Conservation (phyloP, 2,113 vertebrate species). For the Strix uralensis region DNA sequence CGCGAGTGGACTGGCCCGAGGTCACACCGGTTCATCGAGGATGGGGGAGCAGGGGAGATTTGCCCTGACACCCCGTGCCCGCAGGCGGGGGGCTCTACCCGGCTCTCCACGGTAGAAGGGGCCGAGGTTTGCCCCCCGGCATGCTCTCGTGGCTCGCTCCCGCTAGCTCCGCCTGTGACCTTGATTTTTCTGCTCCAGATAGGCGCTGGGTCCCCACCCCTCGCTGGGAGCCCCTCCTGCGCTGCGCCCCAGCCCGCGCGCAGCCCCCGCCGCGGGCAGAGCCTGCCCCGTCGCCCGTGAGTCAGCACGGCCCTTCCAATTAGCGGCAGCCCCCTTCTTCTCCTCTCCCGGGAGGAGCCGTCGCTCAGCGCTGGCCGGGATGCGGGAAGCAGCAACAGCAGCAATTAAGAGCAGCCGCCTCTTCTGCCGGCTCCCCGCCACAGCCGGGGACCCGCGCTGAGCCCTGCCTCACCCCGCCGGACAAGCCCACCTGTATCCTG, state of each 20-base stretch:
- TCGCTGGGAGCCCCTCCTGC: background rate
- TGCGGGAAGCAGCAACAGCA: background rate
- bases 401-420: background rate
- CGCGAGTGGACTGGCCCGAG: accelerated
- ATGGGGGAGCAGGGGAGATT: background rate
- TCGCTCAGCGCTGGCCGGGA: background rate
- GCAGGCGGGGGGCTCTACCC: background rate
- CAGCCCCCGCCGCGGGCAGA: background rate
- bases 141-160: accelerated
- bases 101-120: accelerated
- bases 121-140: background rate
- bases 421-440: background rate
- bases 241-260: background rate
- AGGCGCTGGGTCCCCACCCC: conserved; percentile 29
- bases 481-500: background rate
- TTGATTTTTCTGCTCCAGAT: conserved; percentile 52
- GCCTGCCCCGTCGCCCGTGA: conserved; percentile 55
- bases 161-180: conserved; percentile 27
- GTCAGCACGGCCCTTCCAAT: conserved; percentile 72
- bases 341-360: background rate
- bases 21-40: background rate
- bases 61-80: background rate
- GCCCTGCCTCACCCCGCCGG: background rate
- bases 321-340: background rate
- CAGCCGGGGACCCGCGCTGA: background rate